A percentile compares a stretch with the other conserved stretches of the same genome.
These are phyloP conservation scores for Mythimna albipuncta DNA, from an alignment of 2,888 invertebrate species.

Conservation along the genomic window DNA sequence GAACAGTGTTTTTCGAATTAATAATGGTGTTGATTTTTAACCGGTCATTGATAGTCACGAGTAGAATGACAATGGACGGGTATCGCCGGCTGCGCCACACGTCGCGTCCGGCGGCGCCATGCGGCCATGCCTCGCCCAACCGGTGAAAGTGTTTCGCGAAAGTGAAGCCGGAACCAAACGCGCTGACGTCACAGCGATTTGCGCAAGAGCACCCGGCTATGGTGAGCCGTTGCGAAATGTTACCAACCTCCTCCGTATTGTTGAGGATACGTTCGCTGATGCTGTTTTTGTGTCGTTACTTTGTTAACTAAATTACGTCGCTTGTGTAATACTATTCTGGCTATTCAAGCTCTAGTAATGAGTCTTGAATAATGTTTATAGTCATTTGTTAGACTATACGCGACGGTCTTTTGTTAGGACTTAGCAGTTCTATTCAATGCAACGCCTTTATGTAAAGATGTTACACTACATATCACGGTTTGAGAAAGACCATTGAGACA, in stretches of 20 bases:
- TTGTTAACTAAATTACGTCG: conserved; percentile 64
- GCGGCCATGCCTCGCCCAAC: conserved; percentile 71
- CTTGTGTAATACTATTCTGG: conserved; percentile 64
- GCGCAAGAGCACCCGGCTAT: conserved; percentile 83
- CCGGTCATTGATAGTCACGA: conserved; percentile 71
- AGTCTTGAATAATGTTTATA: conserved; percentile 60
- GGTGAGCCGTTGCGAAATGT: conserved; percentile 84
- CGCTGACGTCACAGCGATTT: conserved; percentile 87
- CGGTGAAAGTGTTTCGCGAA: conserved; percentile 90
- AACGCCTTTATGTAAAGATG: conserved; percentile 40
- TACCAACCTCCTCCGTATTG: conserved; percentile 76
- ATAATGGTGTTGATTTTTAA: conserved; percentile 73
- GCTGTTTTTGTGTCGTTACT: conserved; percentile 67
- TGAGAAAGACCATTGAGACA: conserved; percentile 16
- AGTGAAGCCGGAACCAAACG: conserved; percentile 88
- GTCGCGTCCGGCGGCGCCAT: conserved; percentile 72
- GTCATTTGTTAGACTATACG: conserved; percentile 41
- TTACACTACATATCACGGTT: conserved; percentile 17
- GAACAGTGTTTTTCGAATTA: conserved; percentile 70
- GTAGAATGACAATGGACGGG: conserved; percentile 75
- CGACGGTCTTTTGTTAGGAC: conserved; percentile 42
- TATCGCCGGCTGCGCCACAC: conserved; percentile 58
- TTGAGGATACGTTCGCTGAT: conserved; percentile 72
- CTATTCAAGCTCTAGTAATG: conserved; percentile 57
- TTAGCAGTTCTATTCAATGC: conserved; percentile 43